phyloP scores from a whole-genome alignment of 2,797 vertebrate species.

The Aeoliscus strigatus region DNA sequence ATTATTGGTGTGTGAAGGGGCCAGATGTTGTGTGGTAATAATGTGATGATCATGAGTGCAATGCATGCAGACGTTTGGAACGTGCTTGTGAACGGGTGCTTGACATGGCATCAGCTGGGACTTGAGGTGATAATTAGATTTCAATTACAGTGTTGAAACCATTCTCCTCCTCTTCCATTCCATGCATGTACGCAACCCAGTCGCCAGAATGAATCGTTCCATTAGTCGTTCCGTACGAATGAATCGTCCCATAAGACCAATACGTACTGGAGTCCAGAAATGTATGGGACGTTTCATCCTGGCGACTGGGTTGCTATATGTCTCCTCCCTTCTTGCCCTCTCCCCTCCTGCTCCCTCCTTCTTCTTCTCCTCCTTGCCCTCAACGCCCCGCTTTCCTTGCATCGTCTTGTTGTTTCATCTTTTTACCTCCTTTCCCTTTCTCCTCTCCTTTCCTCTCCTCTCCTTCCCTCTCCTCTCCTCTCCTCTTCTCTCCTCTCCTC shows the following conservation, averaged over 20 bases:
- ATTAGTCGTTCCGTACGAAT: no score
- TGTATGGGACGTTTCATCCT: no score
- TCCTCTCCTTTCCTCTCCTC: not conserved
- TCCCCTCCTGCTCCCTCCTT: no score
- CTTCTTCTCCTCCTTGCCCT: not conserved
- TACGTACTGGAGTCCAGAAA: no score
- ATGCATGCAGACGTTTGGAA: conserved; percentile 40
- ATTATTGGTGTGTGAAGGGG: conserved; percentile 70
- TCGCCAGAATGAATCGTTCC: no score
- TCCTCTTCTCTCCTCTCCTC: conserved; percentile 40
- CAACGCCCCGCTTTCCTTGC: no score
- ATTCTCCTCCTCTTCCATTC: conserved; percentile 53
- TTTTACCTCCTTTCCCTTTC: not conserved
- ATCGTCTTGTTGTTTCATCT: no score
- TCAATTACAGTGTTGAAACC: conserved; percentile 70
- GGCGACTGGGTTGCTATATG: no score
- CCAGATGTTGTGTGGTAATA: conserved; percentile 70
- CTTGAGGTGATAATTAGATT: conserved; percentile 76
- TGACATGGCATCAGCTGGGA: conserved; percentile 60
- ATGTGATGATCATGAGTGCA: conserved; percentile 44
- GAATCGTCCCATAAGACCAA: no score
- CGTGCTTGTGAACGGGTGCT: conserved; percentile 17
- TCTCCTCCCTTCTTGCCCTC: no score
- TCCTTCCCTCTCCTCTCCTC: not conserved
- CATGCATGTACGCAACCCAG: no score